These are phyloP conservation scores for Leucoptera coffeella DNA, from an alignment of 2,888 invertebrate species.

Conservation along the genomic window DNA sequence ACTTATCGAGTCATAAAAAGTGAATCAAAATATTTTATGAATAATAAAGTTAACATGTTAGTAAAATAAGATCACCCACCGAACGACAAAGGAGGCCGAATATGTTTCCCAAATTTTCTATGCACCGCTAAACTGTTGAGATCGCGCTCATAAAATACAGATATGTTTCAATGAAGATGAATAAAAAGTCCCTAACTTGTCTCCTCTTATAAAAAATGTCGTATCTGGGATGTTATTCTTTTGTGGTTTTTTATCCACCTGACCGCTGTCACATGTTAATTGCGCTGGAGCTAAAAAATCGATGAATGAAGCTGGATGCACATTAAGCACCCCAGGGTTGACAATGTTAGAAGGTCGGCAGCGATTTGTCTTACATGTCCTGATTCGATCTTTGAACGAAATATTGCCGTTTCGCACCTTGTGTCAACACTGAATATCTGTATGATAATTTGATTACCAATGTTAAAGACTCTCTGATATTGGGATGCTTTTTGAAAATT, in stretches of 20 bases:
- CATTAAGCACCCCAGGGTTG: constrained; percentile 36
- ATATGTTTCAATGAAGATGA: constrained; percentile 29
- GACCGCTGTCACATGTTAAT: constrained; percentile 45
- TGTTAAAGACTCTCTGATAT: no score
- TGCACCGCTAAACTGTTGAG: constrained; percentile 24
- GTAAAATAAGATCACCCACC: constrained; percentile 37
- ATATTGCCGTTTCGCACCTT: constrained; percentile 30
- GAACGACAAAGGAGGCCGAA: constrained; percentile 24
- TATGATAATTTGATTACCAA: no score
- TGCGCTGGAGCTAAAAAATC: constrained; percentile 33
- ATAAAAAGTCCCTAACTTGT: constrained; percentile 24
- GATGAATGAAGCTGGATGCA: constrained; percentile 27
- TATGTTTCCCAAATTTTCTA: constrained; percentile 28
- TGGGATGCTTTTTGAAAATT: no score
- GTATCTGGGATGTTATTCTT: constrained; percentile 28
- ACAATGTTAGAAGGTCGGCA: constrained; percentile 21
- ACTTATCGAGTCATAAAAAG: no score
- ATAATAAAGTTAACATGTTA: constrained; percentile 44
- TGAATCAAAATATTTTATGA: constrained; percentile 51
- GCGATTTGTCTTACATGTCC: constrained; percentile 42
- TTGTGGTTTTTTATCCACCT: constrained; percentile 17
- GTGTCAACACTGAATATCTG: no score
- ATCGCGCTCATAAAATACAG: constrained; percentile 35
- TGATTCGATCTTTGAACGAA: constrained; percentile 30
- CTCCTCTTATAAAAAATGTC: constrained; percentile 13